Percentiles rank a stretch among this genome's conserved stretches.
phyloP scores from a whole-genome alignment of 2,113 vertebrate genomes.

The Vulpes vulpes region DNA sequence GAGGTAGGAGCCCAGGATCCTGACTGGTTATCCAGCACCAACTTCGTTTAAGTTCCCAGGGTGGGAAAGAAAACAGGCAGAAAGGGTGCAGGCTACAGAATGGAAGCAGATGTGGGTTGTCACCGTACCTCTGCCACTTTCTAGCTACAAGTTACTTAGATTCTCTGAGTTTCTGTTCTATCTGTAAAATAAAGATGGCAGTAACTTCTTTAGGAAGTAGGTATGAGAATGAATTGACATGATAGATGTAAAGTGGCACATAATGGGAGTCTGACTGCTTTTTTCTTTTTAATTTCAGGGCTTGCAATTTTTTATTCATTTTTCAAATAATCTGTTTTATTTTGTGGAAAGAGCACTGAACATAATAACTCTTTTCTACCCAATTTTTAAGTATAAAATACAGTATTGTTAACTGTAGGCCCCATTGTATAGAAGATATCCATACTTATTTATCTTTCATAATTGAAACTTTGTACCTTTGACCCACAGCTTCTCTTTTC shows the following conservation, averaged over 20 bases:
- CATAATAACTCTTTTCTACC: neutral
- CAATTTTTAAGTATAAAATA: neutral
- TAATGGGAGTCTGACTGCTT: neutral
- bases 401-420: neutral
- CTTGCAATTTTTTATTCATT: neutral
- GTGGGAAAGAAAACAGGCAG: neutral
- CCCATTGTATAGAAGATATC: neutral
- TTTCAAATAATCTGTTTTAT: neutral
- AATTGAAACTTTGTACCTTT: neutral
- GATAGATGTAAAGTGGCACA: neutral
- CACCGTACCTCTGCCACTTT: neutral
- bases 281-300: neutral
- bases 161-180: neutral
- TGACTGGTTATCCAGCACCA: neutral
- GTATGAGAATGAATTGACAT: neutral
- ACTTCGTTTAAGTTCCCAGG: neutral
- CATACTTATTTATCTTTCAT: neutral
- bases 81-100: neutral
- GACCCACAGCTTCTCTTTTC: neutral
- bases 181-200: neutral
- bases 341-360: neutral
- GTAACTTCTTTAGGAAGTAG: neutral
- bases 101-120: neutral
- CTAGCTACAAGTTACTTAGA: neutral
- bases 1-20: neutral